Percentiles rank a stretch among this genome's conserved stretches.
Conservation (phyloP, 2,797 vertebrate species). For the Enteromius viviparus region DNA sequence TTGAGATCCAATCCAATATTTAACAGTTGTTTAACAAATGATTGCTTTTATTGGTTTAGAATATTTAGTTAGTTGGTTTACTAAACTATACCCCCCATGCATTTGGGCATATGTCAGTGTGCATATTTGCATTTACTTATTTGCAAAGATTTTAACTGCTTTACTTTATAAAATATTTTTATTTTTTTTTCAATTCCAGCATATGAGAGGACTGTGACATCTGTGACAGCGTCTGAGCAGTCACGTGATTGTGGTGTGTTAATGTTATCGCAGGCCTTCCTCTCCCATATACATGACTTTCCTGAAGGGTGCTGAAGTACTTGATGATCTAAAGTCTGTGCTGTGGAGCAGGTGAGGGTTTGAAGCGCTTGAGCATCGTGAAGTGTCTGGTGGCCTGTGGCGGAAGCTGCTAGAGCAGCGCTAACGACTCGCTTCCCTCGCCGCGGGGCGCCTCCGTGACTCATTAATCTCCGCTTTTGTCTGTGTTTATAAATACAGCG, state of each 20-base stretch:
- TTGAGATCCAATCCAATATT: not conserved
- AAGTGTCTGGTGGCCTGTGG: constrained; percentile 50
- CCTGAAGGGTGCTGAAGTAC: not conserved
- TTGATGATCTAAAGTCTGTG: not conserved
- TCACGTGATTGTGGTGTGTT: not conserved
- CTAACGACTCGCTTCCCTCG: constrained; percentile 54
- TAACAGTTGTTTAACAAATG: not conserved
- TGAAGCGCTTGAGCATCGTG: constrained; percentile 7
- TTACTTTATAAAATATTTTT: not conserved
- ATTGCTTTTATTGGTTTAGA: too few species aligned
- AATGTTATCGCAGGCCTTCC: not conserved
- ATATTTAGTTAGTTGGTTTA: too few species aligned
- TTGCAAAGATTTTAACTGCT: not conserved
- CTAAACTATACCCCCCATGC: too few species aligned
- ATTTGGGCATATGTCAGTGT: too few species aligned
- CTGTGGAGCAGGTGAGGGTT: not conserved
- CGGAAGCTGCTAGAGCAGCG: constrained; percentile 40
- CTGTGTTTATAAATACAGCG: constrained; percentile 62
- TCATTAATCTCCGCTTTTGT: constrained; percentile 65
- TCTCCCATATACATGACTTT: not conserved
- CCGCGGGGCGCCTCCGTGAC: constrained; percentile 53
- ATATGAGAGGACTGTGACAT: not conserved
- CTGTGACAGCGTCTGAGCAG: not conserved
- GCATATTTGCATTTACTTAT: too few species aligned
- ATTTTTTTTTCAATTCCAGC: not conserved